phyloP scores from a whole-genome alignment of 2,797 vertebrate species.

The Cuculus canorus region DNA sequence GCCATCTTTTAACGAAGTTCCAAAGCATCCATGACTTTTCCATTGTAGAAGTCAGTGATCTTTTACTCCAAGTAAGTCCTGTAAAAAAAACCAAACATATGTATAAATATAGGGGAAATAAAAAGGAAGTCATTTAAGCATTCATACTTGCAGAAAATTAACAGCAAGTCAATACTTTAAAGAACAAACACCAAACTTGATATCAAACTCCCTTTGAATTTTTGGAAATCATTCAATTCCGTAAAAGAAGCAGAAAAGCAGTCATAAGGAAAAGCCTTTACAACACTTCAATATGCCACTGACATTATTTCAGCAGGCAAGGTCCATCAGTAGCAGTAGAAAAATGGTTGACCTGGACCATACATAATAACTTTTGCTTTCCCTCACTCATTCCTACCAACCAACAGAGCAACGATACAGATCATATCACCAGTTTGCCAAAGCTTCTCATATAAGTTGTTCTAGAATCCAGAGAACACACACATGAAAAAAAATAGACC shows the following conservation, averaged over 20 bases:
- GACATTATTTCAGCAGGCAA: background rate
- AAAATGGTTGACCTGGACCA: background rate
- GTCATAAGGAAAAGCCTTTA: background rate
- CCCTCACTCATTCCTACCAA: background rate
- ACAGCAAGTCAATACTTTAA: background rate
- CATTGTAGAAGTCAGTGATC: conserved; percentile 81
- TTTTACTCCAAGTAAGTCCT: conserved; percentile 80
- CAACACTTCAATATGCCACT: background rate
- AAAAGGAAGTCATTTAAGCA: background rate
- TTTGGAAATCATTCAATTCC: background rate
- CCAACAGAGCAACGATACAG: background rate
- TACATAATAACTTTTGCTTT: background rate
- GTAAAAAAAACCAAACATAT: conserved; percentile 7
- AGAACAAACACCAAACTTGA: background rate
- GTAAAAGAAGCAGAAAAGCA: background rate
- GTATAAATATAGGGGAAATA: background rate
- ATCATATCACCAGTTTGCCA: background rate
- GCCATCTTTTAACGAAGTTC: conserved; percentile 88
- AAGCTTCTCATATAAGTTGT: background rate
- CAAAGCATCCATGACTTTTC: conserved; percentile 97
- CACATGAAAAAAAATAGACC: background rate
- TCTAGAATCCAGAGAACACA: background rate
- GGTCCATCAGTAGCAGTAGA: background rate
- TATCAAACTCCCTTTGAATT: background rate
- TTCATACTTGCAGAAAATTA: background rate